Percentiles rank a stretch among this genome's conserved stretches.
Conservation (phyloP, 2,113 vertebrate genomes). For the Pipra filicauda region DNA sequence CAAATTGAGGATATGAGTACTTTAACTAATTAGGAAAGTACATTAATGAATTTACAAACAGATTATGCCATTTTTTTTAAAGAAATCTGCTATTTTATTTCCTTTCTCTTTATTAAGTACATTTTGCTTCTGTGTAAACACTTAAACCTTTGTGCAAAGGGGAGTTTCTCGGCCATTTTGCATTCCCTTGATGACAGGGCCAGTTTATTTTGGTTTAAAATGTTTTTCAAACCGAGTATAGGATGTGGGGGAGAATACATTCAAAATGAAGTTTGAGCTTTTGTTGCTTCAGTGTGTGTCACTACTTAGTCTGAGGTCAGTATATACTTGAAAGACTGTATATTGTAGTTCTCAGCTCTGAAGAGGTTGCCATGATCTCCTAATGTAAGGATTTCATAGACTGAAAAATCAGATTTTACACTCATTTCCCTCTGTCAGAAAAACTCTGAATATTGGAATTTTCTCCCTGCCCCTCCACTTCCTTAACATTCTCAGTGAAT, state of each 20-base stretch:
- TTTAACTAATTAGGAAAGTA: neutral
- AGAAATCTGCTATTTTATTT: neutral
- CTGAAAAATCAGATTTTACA: neutral
- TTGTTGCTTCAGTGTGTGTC: neutral
- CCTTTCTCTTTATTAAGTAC: neutral
- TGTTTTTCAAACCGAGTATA: neutral
- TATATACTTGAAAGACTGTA: neutral
- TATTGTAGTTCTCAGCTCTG: neutral
- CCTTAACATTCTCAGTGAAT: neutral
- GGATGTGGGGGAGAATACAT: neutral
- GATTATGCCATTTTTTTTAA: neutral
- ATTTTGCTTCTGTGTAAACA: neutral
- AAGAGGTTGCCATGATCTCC: neutral
- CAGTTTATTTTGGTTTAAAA: neutral
- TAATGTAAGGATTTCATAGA: neutral
- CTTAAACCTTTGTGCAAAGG: neutral
- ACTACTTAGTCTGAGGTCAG: neutral
- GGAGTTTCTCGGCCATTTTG: neutral
- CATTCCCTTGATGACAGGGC: neutral
- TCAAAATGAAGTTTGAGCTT: neutral
- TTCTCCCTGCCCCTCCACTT: neutral
- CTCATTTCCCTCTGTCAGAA: neutral
- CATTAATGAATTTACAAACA: neutral
- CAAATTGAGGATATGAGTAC: neutral
- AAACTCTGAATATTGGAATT: neutral